phyloP scores from a whole-genome alignment of 2,113 vertebrate genomes.

The Murina feae region DNA sequence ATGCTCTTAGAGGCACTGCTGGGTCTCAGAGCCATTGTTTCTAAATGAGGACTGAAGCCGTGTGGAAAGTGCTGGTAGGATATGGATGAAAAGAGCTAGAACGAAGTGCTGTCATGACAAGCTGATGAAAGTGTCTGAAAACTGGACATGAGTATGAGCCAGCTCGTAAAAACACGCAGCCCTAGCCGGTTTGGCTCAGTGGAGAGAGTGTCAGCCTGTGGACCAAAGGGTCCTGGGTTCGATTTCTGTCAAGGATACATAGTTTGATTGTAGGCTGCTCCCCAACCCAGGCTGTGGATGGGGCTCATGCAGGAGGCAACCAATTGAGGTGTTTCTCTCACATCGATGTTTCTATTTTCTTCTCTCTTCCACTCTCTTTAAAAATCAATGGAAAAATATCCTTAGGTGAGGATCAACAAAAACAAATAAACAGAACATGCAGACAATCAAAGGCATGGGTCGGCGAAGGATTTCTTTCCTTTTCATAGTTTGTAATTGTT shows the following conservation, averaged over 20 bases:
- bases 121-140: background rate
- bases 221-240: background rate
- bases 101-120: background rate
- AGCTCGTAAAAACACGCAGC: no score
- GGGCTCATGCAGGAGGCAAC: background rate
- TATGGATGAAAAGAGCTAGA: background rate
- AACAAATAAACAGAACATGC: background rate
- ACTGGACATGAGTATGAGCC: background rate
- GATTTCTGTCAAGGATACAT: background rate
- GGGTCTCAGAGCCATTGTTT: background rate
- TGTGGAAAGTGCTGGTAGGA: background rate
- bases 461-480: background rate
- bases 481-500: background rate
- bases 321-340: background rate
- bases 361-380: background rate
- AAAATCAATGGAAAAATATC: background rate
- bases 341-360: no score
- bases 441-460: background rate
- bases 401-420: background rate
- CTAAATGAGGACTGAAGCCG: background rate
- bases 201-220: background rate
- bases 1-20: background rate
- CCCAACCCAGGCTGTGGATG: no score
- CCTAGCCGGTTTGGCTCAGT: background rate
- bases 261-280: background rate